These are phyloP conservation scores for Nemotelus pantherinus DNA, from an alignment of 2,888 invertebrate species.

Conservation along the genomic window DNA sequence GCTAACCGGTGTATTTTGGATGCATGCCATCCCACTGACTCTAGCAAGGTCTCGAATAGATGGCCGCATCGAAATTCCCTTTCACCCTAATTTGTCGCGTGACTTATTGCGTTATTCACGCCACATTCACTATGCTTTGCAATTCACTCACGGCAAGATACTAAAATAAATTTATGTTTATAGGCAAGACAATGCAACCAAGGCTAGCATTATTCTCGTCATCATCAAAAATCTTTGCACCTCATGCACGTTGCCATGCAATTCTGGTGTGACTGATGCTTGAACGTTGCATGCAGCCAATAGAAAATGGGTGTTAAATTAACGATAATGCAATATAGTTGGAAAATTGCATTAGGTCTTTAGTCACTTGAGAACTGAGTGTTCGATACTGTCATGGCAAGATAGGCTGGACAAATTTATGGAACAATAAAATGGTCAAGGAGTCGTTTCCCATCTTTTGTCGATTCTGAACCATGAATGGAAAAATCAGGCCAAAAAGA, in stretches of 20 bases:
- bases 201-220: too few species aligned
- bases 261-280: neutral
- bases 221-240: too few species aligned
- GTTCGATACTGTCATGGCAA: too few species aligned
- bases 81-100: constrained; percentile 42
- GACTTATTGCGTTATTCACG: constrained; percentile 42
- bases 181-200: neutral
- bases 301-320: neutral
- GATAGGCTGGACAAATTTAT: too few species aligned
- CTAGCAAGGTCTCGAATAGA: constrained; percentile 16
- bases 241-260: too few species aligned
- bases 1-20: neutral
- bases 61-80: constrained; percentile 41
- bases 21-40: neutral
- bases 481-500: too few species aligned
- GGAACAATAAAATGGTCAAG: too few species aligned
- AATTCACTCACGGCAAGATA: neutral
- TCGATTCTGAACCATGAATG: too few species aligned
- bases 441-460: too few species aligned
- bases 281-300: neutral
- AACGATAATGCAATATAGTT: neutral
- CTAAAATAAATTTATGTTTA: neutral
- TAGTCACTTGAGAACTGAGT: too few species aligned
- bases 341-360: too few species aligned
- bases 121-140: constrained; percentile 13